These are phyloP conservation scores for Heliconius charithonia DNA, from an alignment of 2,888 invertebrate species.

Conservation along the genomic window DNA sequence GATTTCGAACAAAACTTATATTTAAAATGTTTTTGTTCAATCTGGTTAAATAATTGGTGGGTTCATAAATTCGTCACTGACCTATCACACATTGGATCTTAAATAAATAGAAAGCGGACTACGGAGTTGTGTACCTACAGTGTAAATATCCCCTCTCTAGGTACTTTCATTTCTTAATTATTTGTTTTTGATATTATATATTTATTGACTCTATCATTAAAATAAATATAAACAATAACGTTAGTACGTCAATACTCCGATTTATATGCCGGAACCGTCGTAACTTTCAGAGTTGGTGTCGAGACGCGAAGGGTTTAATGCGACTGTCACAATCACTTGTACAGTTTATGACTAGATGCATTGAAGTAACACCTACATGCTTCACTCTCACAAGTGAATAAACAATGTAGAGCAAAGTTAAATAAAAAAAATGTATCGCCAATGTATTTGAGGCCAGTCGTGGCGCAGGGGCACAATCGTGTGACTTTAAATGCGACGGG, in stretches of 20 bases:
- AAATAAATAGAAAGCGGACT: not conserved
- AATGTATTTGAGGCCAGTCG: not conserved
- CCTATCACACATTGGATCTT: not conserved
- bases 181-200: not conserved
- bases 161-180: not conserved
- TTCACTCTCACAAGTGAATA: not conserved
- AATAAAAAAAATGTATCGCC: not conserved
- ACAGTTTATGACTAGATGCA: conserved; percentile 32
- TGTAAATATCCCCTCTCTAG: not conserved
- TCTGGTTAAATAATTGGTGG: not conserved
- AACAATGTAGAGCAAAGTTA: not conserved
- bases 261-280: conserved; percentile 30
- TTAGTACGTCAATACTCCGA: not conserved
- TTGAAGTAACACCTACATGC: not conserved
- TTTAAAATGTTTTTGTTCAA: too few species aligned
- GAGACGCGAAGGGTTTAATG: conserved; percentile 27
- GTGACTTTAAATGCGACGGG: too few species aligned
- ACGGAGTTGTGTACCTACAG: not conserved
- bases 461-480: too few species aligned
- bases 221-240: conserved; percentile 12
- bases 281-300: conserved; percentile 37
- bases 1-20: too few species aligned
- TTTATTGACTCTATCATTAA: not conserved
- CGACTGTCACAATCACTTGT: conserved; percentile 29
- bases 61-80: not conserved